Evolutionary conservation across 2,888 invertebrate species (phyloP).

Genomic region (Poecilus cupreus): DNA sequence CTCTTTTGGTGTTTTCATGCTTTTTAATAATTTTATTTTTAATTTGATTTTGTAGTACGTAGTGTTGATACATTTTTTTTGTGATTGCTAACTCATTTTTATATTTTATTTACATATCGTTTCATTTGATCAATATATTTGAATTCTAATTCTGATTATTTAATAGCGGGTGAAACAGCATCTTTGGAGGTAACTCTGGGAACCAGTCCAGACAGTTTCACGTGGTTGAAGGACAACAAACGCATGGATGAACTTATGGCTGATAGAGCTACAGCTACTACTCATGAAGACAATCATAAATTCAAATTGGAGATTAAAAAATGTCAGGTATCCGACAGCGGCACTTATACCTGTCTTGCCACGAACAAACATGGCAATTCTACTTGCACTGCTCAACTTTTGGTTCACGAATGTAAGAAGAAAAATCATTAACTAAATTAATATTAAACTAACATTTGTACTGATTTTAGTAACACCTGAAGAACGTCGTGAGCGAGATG

Average conservation of each 20-base stretch:
- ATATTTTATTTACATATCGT: not conserved
- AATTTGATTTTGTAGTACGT: constrained; percentile 39
- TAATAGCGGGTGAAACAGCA: constrained; percentile 87
- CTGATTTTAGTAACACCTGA: constrained; percentile 66
- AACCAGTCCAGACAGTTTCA: constrained; percentile 79
- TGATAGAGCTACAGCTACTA: constrained; percentile 81
- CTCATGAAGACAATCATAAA: constrained; percentile 76
- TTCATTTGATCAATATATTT: constrained; percentile 16
- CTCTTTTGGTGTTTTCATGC: constrained; percentile 40
- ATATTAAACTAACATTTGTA: constrained; percentile 33
- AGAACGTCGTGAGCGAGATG: constrained; percentile 81
- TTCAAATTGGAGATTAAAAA: constrained; percentile 86
- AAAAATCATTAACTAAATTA: not conserved
- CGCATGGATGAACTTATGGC: constrained; percentile 83
- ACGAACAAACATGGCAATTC: constrained; percentile 86
- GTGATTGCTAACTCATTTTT: constrained; percentile 51
- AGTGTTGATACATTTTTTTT: constrained; percentile 40
- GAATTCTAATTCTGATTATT: not conserved
- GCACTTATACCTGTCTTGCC: constrained; percentile 92
- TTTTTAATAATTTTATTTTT: constrained; percentile 55
- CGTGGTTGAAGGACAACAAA: constrained; percentile 93
- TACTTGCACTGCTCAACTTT: constrained; percentile 90
- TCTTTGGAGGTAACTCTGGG: constrained; percentile 86
- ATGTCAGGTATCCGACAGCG: constrained; percentile 85
- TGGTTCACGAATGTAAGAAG: constrained; percentile 89